Base-by-base conservation (phyloP, 2,113 vertebrate species). In the Gallinago undulata region DNA sequence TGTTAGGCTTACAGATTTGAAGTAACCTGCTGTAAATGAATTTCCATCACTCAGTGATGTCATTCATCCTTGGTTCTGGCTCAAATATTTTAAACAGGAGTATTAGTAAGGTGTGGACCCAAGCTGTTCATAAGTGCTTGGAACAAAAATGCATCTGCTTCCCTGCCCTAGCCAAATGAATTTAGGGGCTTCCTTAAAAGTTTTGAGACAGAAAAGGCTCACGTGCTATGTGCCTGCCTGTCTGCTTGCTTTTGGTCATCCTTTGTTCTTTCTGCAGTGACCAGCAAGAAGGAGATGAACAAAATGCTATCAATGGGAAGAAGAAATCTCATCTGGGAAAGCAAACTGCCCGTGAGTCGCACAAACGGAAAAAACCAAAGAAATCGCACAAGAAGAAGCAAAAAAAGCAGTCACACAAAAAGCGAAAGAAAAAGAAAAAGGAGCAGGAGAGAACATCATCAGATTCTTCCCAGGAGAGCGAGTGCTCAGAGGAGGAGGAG, bases 381-480 rank as follows among this genome's bases (percentile, higher is more conserved):
- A 99, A 99, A 90, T 98, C 98, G 0, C 98, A 98, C 56, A 99
- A 98, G 81, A 99, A 98, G 92, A 99, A 99, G 84, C 99, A 98
- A 85, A 99, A 98, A 97, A 99, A 99, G 51, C 98, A 96, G 82
- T 99, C 98, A 11, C 98, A 98, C 87, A 98, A 99, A 97, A 98
- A 99, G 80, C 81, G 97, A 59, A 98, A 98, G 97, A 98, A 98
- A 97, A 98, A 97, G 97, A 98, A 98, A 97, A 98, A 96, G 22
- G 98, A 98, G 88, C 97, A 96, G 14, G 96, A 57, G 43, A 98
- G 88, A 90, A 23, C 88, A 47, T 94, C 92, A 24, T 97, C 96
- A 47, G 97, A 98, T 55, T 98, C 98, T 13, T 98, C 97, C 45
- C 95, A 24, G 39, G 98, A 97, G 41, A 98, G 95, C 0, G 98